Evolutionary conservation across 2,888 invertebrate species (phyloP).

Genomic region (Galerucella calmariensis): DNA sequence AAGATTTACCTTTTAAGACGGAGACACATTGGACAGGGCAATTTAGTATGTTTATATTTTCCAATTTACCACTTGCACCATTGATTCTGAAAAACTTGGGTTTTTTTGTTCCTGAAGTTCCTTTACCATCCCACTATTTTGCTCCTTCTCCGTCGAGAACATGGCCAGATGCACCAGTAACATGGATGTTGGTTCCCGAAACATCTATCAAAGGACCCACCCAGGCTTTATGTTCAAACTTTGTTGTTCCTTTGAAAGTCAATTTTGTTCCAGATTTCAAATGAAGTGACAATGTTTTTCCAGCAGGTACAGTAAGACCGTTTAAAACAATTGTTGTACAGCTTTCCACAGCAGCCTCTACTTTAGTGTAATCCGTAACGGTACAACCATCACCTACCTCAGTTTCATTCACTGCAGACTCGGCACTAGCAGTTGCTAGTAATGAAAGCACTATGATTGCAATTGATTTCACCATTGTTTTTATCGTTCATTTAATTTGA

Average conservation of each 20-base stretch:
- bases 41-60: conserved; percentile 38
- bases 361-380: conserved; percentile 14
- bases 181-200: background rate
- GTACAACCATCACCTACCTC: conserved; percentile 15
- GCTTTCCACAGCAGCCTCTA: conserved; percentile 19
- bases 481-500: background rate
- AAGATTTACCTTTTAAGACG: conserved; percentile 29
- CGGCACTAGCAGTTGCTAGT: background rate
- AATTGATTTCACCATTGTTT: background rate
- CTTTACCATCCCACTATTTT: conserved; percentile 44
- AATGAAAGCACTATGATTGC: background rate
- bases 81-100: conserved; percentile 41
- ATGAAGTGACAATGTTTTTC: conserved; percentile 22
- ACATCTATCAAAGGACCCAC: conserved; percentile 29
- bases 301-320: conserved; percentile 34
- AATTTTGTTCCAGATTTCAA: conserved; percentile 28
- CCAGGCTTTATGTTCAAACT: conserved; percentile 32
- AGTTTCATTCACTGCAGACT: conserved; percentile 5
- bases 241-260: conserved; percentile 27
- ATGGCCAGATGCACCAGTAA: conserved; percentile 12
- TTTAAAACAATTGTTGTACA: conserved; percentile 24
- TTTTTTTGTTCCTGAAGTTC: conserved; percentile 36
- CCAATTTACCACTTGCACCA: conserved; percentile 22
- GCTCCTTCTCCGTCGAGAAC: conserved; percentile 39
- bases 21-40: conserved; percentile 39